A percentile compares a stretch with the other conserved stretches of the same genome.
phyloP scores from a whole-genome alignment of 2,797 vertebrate genomes.

The Cossypha polioptera region DNA sequence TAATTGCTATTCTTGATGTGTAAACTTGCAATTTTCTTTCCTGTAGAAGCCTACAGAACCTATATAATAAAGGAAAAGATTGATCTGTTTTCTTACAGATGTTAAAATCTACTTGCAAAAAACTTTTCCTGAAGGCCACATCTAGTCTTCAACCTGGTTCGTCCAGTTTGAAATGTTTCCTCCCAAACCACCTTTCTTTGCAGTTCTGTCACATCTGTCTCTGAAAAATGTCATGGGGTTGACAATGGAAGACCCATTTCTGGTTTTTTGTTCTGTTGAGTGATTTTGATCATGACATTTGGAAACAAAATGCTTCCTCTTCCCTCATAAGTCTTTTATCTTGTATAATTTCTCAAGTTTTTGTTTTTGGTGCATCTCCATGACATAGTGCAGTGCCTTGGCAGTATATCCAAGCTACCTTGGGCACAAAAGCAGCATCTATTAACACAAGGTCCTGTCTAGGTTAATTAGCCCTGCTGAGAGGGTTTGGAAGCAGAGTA shows the following conservation, averaged over 20 bases:
- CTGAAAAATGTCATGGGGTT: background rate
- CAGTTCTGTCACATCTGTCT: background rate
- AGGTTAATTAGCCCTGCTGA: fast-evolving
- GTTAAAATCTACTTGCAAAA: slow-evolving; percentile 10
- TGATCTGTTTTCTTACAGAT: slow-evolving; percentile 18
- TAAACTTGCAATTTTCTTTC: slow-evolving; percentile 32
- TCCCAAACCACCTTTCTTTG: background rate
- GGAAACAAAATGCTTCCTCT: background rate
- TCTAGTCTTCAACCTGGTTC: background rate
- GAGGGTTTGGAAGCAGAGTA: background rate
- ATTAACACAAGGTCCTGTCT: background rate
- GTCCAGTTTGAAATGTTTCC: background rate
- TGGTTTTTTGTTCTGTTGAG: background rate
- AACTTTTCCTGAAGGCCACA: background rate
- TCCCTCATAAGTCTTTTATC: background rate
- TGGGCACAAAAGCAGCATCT: background rate
- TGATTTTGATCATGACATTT: background rate
- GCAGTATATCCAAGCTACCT: background rate
- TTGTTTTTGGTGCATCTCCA: background rate
- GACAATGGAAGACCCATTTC: background rate
- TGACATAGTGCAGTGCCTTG: background rate
- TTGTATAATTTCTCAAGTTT: background rate
- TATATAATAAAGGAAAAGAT: background rate
- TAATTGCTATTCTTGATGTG: background rate
- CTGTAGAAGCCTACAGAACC: background rate